phyloP scores from a whole-genome alignment of 2,888 invertebrate genomes.

The Cephus sareptanus region DNA sequence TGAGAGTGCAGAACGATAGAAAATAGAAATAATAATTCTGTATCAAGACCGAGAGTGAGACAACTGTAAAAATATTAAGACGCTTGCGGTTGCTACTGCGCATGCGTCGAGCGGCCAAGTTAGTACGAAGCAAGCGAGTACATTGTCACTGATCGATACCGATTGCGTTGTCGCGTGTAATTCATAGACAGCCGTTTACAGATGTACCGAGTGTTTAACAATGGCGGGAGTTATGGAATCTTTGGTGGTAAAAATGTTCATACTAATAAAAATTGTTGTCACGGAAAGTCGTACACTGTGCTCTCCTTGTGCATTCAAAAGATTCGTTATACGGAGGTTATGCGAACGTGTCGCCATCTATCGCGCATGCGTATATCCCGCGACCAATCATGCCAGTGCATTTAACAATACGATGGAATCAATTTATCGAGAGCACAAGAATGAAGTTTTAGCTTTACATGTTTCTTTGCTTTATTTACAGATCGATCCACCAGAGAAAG shows the following conservation, averaged over 20 bases:
- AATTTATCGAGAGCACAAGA: neutral
- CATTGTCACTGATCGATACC: neutral
- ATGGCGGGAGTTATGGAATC: neutral
- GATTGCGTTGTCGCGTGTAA: neutral
- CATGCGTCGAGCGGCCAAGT: neutral
- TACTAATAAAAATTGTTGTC: neutral
- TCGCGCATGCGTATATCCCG: neutral
- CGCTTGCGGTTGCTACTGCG: neutral
- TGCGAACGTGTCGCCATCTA: neutral
- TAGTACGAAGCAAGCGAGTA: neutral
- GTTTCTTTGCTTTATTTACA: conserved; percentile 17
- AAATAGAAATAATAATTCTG: neutral
- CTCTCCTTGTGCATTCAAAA: neutral
- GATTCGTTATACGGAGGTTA: neutral
- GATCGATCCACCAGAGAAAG: conserved; percentile 39
- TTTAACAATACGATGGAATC: neutral
- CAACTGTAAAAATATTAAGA: neutral
- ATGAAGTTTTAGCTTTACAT: neutral
- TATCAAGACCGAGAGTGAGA: neutral
- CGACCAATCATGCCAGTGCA: neutral
- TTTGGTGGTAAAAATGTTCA: neutral
- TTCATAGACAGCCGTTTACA: neutral
- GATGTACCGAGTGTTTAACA: neutral
- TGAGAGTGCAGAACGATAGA: neutral
- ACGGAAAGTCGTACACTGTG: neutral